Conservation (phyloP, 2,113 vertebrate genomes). For the Baryphthengus martii region DNA sequence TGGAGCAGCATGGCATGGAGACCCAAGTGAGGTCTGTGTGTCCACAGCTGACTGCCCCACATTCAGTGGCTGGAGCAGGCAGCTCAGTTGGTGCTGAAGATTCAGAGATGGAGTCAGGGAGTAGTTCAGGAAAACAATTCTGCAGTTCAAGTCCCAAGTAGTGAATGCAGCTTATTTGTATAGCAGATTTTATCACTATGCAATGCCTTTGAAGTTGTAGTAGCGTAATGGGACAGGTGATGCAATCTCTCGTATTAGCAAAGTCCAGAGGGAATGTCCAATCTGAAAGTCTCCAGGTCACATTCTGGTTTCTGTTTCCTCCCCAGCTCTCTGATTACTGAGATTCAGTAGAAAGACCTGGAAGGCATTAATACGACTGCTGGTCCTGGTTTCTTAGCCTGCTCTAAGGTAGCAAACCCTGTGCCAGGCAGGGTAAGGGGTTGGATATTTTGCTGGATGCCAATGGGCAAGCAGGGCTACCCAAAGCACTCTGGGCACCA, state of each 20-base stretch:
- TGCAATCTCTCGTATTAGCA: background rate
- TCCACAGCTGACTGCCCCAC: rapidly evolving
- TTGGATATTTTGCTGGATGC: background rate
- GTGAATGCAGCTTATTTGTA: background rate
- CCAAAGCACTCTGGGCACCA: background rate
- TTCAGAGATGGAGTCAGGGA: background rate
- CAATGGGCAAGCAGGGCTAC: background rate
- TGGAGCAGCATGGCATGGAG: background rate
- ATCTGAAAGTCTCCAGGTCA: background rate
- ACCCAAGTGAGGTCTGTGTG: rapidly evolving
- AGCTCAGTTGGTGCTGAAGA: background rate
- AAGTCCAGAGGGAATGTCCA: background rate
- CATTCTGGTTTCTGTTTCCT: background rate
- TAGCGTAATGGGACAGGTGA: background rate
- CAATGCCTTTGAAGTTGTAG: background rate
- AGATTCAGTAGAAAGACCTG: background rate
- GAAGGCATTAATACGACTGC: background rate
- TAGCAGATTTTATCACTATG: background rate
- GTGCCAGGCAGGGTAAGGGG: background rate
- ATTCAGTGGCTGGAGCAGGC: background rate
- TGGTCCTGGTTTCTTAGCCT: background rate
- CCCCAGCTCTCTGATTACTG: background rate
- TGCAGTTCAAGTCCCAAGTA: background rate
- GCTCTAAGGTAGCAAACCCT: background rate
- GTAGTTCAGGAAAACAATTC: background rate